A percentile compares a stretch with the other conserved stretches of the same genome.
These are phyloP conservation scores for Telmatochromis sp. DNA, from an alignment of 2,113 vertebrate species.

Conservation along the genomic window DNA sequence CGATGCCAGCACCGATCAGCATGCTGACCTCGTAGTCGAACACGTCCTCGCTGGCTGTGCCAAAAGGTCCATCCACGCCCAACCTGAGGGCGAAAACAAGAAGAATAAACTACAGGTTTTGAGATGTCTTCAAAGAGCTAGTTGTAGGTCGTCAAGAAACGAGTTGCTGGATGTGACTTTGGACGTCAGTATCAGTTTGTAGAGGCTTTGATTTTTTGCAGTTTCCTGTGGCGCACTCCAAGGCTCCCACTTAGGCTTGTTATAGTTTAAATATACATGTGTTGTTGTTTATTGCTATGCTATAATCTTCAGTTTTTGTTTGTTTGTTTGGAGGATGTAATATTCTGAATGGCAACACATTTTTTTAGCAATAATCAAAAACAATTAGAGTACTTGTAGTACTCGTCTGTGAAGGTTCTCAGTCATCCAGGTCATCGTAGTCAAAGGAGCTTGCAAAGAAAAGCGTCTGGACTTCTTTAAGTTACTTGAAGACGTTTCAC, in stretches of 20 bases:
- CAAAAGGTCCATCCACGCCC: conserved; percentile 87
- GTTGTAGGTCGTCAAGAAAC: neutral
- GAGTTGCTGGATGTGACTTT: neutral
- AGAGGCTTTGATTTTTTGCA: too few relatives aligned
- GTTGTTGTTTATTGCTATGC: accelerated
- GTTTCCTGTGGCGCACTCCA: neutral
- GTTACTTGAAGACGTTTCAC: too few relatives aligned
- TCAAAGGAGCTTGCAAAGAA: too few relatives aligned
- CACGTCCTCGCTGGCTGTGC: conserved; percentile 88
- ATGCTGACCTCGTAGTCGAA: conserved; percentile 90
- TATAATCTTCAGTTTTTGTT: neutral
- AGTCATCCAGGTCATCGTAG: too few relatives aligned
- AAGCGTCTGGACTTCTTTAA: too few relatives aligned
- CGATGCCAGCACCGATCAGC: conserved; percentile 86
- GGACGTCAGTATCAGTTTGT: neutral
- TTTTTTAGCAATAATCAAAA: neutral
- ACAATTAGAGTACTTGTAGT: neutral
- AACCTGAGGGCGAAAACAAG: conserved; percentile 63
- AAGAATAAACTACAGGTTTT: neutral
- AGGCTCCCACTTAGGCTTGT: neutral
- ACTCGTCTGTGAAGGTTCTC: neutral
- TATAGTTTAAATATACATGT: neutral
- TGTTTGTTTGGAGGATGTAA: neutral
- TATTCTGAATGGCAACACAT: neutral
- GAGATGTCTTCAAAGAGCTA: neutral